phyloP scores from a whole-genome alignment of 1,140 invertebrate genomes.

The Pseudoatta argentina region DNA sequence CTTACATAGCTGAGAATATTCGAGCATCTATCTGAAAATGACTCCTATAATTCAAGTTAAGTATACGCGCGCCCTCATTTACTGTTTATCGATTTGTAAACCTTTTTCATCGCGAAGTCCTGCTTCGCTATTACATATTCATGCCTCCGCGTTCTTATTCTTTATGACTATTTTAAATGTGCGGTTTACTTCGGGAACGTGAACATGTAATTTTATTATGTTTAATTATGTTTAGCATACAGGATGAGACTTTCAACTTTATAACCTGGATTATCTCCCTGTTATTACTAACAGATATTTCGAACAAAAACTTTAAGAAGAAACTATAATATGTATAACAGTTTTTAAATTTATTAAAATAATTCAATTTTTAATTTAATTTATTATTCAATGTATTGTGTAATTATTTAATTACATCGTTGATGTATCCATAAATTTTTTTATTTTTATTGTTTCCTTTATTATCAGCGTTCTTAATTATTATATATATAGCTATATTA shows the following conservation, averaged over 20 bases:
- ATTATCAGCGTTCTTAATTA: not conserved
- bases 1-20: conserved; percentile 53
- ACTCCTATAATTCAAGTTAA: conserved; percentile 72
- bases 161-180: conserved; percentile 32
- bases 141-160: conserved; percentile 36
- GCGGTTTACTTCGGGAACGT: conserved; percentile 20
- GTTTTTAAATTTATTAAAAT: not conserved
- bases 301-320: not conserved
- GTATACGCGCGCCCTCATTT: conserved; percentile 65
- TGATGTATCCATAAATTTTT: not conserved
- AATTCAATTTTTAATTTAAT: not conserved
- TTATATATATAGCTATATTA: no score
- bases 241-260: conserved; percentile 14
- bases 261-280: conserved; percentile 21
- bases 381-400: no score
- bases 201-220: conserved; percentile 32
- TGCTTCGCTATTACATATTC: conserved; percentile 47
- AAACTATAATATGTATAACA: not conserved
- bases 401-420: not conserved
- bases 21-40: conserved; percentile 71
- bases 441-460: not conserved
- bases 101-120: conserved; percentile 51
- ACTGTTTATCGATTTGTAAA: conserved; percentile 68
- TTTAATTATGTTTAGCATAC: conserved; percentile 39
- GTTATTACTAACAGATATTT: conserved; percentile 26